A percentile compares a stretch with the other conserved stretches of the same genome.
Conservation (phyloP, 2,888 invertebrate species). For the Phaedon cochleariae region DNA sequence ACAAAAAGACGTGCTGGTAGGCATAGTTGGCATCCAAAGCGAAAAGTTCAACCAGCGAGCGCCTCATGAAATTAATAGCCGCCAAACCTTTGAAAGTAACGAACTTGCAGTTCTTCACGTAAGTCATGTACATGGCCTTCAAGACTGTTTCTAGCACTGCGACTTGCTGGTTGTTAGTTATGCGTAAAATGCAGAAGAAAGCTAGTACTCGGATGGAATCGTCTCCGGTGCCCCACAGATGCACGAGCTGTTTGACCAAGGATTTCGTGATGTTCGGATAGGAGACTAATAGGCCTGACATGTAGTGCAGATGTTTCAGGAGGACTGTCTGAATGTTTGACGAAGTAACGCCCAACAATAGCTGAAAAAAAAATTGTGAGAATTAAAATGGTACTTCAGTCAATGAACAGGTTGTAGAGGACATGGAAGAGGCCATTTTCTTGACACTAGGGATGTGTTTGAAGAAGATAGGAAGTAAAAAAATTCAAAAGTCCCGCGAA, state of each 20-base stretch:
- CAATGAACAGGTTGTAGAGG: too few relatives aligned
- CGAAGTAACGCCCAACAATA: slow-evolving; percentile 83
- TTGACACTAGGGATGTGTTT: too few relatives aligned
- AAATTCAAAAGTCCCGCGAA: too few relatives aligned
- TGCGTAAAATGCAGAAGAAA: slow-evolving; percentile 85
- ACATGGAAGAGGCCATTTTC: too few relatives aligned
- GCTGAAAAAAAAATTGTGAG: slow-evolving; percentile 63
- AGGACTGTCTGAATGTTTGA: slow-evolving; percentile 81
- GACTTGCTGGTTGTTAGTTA: slow-evolving; percentile 72
- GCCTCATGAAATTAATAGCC: slow-evolving; percentile 92
- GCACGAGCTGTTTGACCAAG: slow-evolving; percentile 78
- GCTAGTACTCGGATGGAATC: slow-evolving; percentile 89
- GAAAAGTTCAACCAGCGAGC: slow-evolving; percentile 91
- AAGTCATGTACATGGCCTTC: slow-evolving; percentile 93
- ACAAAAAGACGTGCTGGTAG: slow-evolving; percentile 92
- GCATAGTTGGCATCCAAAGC: slow-evolving; percentile 80
- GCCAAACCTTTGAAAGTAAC: slow-evolving; percentile 88
- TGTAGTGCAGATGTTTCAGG: slow-evolving; percentile 89
- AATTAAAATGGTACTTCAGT: too few relatives aligned
- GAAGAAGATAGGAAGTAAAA: too few relatives aligned
- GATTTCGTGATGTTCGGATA: slow-evolving; percentile 79
- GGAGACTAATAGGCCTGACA: slow-evolving; percentile 80
- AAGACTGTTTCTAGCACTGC: slow-evolving; percentile 77
- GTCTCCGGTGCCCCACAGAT: slow-evolving; percentile 86
- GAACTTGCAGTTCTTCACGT: slow-evolving; percentile 92